These are phyloP conservation scores for Echinarachnius parma DNA, from an alignment of 53 echinoderm and acorn worm genomes.

Conservation along the genomic window DNA sequence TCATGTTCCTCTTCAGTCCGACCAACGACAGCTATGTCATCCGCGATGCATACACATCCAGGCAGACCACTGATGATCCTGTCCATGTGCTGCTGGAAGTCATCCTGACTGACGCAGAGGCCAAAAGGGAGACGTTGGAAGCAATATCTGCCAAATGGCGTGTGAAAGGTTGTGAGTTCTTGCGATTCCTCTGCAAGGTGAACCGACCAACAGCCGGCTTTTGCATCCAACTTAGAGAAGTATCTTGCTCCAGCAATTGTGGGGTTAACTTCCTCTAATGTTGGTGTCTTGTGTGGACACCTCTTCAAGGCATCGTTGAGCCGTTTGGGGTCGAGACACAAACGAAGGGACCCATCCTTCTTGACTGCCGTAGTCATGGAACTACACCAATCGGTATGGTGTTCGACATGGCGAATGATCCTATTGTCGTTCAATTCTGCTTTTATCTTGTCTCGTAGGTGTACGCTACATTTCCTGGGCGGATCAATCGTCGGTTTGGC, in stretches of 20 bases:
- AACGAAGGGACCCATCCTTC: constrained; percentile 52
- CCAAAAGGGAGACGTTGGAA: constrained; percentile 62
- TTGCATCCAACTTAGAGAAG: constrained; percentile 66
- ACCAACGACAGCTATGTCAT: constrained; percentile 48
- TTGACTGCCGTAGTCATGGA: constrained; percentile 52
- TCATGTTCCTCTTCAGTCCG: constrained; percentile 48
- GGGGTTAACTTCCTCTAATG: constrained; percentile 56
- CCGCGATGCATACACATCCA: constrained; percentile 58
- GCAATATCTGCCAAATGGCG: constrained; percentile 66
- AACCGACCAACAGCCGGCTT: constrained; percentile 74
- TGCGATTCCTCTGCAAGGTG: constrained; percentile 44
- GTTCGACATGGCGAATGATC: constrained; percentile 41
- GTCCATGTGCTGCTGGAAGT: constrained; percentile 63
- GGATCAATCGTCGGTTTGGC: constrained; percentile 49
- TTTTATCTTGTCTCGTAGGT: constrained; percentile 57
- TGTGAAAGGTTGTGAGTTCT: constrained; percentile 63
- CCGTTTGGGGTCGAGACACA: constrained; percentile 53
- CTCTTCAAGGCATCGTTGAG: constrained; percentile 55
- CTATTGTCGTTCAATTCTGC: constrained; percentile 52
- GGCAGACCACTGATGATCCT: constrained; percentile 44
- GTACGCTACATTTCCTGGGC: constrained; percentile 59
- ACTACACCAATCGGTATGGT: constrained; percentile 67
- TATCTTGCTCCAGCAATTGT: constrained; percentile 44
- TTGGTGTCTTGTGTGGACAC: constrained; percentile 59
- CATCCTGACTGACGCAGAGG: constrained; percentile 62